Conservation (phyloP, 2,888 invertebrate genomes). For the Branchellion lobata region DNA sequence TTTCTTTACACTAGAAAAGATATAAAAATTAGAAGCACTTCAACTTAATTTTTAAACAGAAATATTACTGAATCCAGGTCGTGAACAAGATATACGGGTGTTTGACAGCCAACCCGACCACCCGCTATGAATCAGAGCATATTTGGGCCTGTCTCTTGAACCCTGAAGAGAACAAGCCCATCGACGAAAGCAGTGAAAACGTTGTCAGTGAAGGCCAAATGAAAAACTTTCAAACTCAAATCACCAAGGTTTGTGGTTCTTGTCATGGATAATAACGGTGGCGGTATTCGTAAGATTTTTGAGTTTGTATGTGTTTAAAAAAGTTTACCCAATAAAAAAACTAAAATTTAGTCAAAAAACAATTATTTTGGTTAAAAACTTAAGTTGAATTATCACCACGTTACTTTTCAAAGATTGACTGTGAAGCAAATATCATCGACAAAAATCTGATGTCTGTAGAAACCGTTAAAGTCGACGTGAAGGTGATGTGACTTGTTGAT, state of each 20-base stretch:
- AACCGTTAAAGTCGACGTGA: conserved; percentile 35
- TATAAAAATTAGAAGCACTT: too few relatives aligned
- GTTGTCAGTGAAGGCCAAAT: conserved; percentile 23
- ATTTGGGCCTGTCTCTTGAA: conserved; percentile 40
- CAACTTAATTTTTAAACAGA: too few relatives aligned
- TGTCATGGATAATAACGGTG: too few relatives aligned
- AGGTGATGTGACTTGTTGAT: conserved; percentile 9
- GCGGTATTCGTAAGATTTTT: too few relatives aligned
- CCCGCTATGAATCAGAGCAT: conserved; percentile 40
- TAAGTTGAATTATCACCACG: too few relatives aligned
- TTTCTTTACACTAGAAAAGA: too few relatives aligned
- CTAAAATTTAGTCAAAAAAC: too few relatives aligned
- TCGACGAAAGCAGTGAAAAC: background rate
- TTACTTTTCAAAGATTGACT: conserved; percentile 35
- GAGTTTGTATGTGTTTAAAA: background rate
- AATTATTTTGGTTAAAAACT: too few relatives aligned
- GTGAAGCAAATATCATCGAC: conserved; percentile 40
- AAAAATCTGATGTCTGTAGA: conserved; percentile 28
- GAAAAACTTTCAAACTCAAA: conserved; percentile 37
- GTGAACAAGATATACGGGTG: conserved; percentile 41
- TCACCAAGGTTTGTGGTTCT: conserved; percentile 20
- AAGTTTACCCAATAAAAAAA: too few relatives aligned
- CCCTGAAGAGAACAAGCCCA: conserved; percentile 15
- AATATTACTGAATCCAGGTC: too few relatives aligned
- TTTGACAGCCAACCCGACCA: conserved; percentile 36